phyloP scores from a whole-genome alignment of 2,113 vertebrate species.

The Carollia perspicillata region DNA sequence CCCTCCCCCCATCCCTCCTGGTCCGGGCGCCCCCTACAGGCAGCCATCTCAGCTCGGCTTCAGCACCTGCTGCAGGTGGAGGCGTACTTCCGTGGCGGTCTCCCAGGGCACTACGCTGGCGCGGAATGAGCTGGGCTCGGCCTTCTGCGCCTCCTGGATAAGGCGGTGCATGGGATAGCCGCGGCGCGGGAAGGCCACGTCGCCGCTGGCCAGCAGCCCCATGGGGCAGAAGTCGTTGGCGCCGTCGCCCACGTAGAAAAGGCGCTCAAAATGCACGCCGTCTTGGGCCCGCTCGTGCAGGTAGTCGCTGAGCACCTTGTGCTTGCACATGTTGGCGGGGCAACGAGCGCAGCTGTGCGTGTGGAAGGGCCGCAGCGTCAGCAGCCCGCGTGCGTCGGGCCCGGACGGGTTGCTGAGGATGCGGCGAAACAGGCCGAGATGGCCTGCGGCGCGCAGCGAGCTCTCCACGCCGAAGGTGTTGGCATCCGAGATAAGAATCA shows the following conservation, averaged over 20 bases:
- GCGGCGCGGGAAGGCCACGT: slow-evolving; percentile 90
- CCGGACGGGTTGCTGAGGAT: slow-evolving; percentile 92
- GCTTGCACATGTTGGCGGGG: slow-evolving; percentile 97
- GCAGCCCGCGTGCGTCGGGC: slow-evolving; percentile 87
- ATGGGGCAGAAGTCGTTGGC: slow-evolving; percentile 97
- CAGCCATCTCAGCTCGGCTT: slow-evolving; percentile 64
- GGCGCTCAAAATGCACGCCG: slow-evolving; percentile 86
- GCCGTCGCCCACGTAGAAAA: slow-evolving; percentile 95
- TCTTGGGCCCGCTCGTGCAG: slow-evolving; percentile 87
- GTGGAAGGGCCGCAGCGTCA: slow-evolving; percentile 92
- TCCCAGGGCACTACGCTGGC: slow-evolving; percentile 93
- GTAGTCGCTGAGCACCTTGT: slow-evolving; percentile 90
- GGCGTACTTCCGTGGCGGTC: slow-evolving; percentile 86
- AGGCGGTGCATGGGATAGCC: slow-evolving; percentile 95
- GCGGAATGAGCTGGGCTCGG: slow-evolving; percentile 87
- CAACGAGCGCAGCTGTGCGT: slow-evolving; percentile 91
- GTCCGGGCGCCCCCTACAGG: neutral
- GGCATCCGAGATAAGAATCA: slow-evolving; percentile 94
- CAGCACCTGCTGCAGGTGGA: slow-evolving; percentile 88
- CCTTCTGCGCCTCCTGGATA: slow-evolving; percentile 87
- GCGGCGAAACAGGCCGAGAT: slow-evolving; percentile 87
- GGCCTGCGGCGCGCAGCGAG: slow-evolving; percentile 84
- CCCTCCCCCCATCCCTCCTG: neutral
- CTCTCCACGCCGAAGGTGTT: slow-evolving; percentile 94
- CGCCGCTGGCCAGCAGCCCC: slow-evolving; percentile 81